Evolutionary conservation across 2,888 invertebrate species (phyloP), one percentile per base, ranked within the genome.

Genomic region (Lydus trimaculatus): DNA sequence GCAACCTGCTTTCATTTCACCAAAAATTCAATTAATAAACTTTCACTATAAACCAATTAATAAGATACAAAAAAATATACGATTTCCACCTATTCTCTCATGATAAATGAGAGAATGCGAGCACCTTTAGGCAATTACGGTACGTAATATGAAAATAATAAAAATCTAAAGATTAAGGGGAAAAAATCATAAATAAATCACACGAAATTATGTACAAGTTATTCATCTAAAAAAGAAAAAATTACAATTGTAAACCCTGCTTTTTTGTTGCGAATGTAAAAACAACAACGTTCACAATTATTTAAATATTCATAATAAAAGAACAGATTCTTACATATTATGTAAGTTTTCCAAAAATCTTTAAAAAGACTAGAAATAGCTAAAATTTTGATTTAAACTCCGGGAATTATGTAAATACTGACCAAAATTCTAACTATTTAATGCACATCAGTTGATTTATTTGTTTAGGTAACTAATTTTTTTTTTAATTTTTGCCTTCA

Each of bases 311-410:
- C 0, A 23, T 17, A 43, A 43, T 28, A 28, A 28, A 28, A 28
- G 2, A 4, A 28, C 4, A 28, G 28, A 28, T 3, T 28, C 4
- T 28, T 28, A 28, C 28, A 28, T 28, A n/a, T n/a, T n/a, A n/a
- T n/a, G n/a, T n/a, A 33, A 33, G 11, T 33, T 33, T 33, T 33
- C n/a, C 5, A 9, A 60, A 23, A 48, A 63, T n/a, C n/a, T n/a
- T n/a, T n/a, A 56, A 48, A 43, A 48, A 61, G 69, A 69, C 66
- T 69, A 69, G 69, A 69, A 48, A 56, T 56, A 66, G 61, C 64
- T 65, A 68, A 58, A 61, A 68, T 61, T 68, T 68, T 68, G 61
- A 62, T 61, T 61, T 11, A n/a, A 13, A 15, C 13, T 8, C n/a
- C 61, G 11, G 33, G 33, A 33, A 33, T 33, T 20, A 9, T 39